Base-by-base conservation (phyloP, 2,888 invertebrate species). In the Odiellus spinosus region DNA sequence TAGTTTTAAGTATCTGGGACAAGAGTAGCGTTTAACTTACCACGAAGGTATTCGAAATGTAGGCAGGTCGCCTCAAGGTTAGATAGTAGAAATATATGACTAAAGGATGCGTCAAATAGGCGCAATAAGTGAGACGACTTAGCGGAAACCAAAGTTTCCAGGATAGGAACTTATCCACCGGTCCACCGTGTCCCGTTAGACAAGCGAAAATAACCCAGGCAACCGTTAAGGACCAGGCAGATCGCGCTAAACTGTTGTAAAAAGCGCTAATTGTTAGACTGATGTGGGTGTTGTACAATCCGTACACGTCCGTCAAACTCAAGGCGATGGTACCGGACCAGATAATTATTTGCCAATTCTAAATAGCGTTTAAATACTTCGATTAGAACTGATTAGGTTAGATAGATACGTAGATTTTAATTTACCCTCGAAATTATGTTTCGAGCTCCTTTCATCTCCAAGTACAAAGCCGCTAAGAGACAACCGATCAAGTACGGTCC, bases 111-210 rank as follows among this genome's bases (percentile, higher is more conserved):
- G 45, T 32, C 12, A 95, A 76, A 70, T 93, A 95, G 26, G 90
- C 84, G 66, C 90, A 86, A 70, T 88, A 95, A 2, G 93, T 87
- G 53, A 93, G 75, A 46, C 90, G 74, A 59, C 88, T 86, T 45
- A 95, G 71, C 0, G 93, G 93, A 59, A 86, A 75, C 58, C 88
- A 75, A 0, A 83, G 78, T 47, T 78, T 76, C 70, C 84, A 82
- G 0, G 85, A 83, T 40, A 95, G 73, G 43, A 87, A 69, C 0
- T 75, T 74, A 69, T 88, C 82, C 45, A 90, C 71, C 41, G 81
- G 74, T 20, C 53, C 51, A 33, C 82, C 68, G 54, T 66, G 60
- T 35, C 67, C 68, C 34, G 62, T 64, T 40, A 61, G 60, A 51
- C 71, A 71, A 11, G 67, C 66, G 55, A 66, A 67, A 10, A 68